Evolutionary conservation across 2,888 invertebrate species (phyloP), one percentile per base, ranked within the genome.

Genomic region (Biston stratarius): DNA sequence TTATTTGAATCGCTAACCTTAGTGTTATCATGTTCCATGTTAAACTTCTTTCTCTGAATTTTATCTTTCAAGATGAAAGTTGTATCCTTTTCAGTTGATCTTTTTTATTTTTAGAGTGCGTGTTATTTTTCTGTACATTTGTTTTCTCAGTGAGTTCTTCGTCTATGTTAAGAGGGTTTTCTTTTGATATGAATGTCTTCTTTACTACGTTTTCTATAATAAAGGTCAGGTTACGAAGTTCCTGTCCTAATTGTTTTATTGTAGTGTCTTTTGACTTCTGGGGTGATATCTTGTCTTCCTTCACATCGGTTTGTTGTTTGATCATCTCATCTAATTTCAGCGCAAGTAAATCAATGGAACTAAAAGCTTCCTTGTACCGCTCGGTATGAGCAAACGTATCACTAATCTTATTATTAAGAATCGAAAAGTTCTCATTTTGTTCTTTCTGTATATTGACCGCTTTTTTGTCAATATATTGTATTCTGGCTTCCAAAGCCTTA

Each of bases 271-370:
- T 12, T n/a, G 12, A 44, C 7, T 33, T 33, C 9, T 5, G 51
- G 40, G 11, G 40, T 40, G 15, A 15, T 15, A 45, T 1, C 7
- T 36, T 36, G 10, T 47, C 44, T 24, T 44, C 44, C n/a, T 56
- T 44, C 8, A 6, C 38, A 53, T n/a, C n/a, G n/a, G n/a, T 47
- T 58, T 47, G 57, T 47, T 47, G 42, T 10, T 47, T 36, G 5
- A 33, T 47, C 14, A 58, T 10, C 2, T 15, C 34, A 24, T 58
- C 57, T 34, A 47, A 14, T 58, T 58, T 47, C 45, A 15, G n/a
- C 6, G 45, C 8, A 7, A 58, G 34, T 45, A 36, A 14, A 47
- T 47, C 7, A 15, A 47, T 47, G 6, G 36, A 36, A 7, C 10
- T 58, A 14, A 15, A 36, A 10, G 36, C 11, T 34, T 47, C 36